A percentile compares a stretch with the other conserved stretches of the same genome.
Conservation (phyloP, 1,140 invertebrate genomes). For the Magallana gigas region DNA sequence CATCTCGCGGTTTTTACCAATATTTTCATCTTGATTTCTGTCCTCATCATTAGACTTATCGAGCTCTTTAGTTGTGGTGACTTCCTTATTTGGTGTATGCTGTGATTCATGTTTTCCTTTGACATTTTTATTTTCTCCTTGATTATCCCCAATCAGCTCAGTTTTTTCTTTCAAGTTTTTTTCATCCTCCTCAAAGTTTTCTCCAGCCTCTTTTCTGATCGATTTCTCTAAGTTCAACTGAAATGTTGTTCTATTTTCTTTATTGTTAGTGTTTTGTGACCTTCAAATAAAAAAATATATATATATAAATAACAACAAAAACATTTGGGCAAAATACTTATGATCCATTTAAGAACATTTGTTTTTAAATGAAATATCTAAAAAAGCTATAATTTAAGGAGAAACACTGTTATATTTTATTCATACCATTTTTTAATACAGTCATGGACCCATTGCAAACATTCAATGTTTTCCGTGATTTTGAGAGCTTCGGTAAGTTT, state of each 20-base stretch:
- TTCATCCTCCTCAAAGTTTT: background rate
- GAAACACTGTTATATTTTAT: background rate
- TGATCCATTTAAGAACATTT: background rate
- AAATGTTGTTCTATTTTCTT: background rate
- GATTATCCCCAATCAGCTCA: background rate
- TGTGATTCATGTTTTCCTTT: background rate
- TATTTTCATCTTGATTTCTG: too few relatives aligned
- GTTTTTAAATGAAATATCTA: background rate
- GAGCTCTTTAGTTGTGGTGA: too few relatives aligned
- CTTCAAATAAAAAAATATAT: background rate
- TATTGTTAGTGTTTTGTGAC: background rate
- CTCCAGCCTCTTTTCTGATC: background rate
- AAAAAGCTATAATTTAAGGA: background rate
- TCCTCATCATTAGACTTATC: too few relatives aligned
- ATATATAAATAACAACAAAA: background rate
- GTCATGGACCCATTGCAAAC: background rate
- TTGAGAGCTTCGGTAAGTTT: background rate
- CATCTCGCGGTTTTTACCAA: too few relatives aligned
- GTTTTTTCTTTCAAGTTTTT: background rate
- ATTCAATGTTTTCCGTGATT: background rate
- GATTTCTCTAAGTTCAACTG: background rate
- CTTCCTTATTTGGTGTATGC: too few relatives aligned
- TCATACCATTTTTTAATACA: slow-evolving; percentile 4
- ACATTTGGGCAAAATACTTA: background rate
- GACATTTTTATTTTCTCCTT: background rate